Conservation (phyloP, 2,888 invertebrate species). For the Ganaspis brasiliensis region DNA sequence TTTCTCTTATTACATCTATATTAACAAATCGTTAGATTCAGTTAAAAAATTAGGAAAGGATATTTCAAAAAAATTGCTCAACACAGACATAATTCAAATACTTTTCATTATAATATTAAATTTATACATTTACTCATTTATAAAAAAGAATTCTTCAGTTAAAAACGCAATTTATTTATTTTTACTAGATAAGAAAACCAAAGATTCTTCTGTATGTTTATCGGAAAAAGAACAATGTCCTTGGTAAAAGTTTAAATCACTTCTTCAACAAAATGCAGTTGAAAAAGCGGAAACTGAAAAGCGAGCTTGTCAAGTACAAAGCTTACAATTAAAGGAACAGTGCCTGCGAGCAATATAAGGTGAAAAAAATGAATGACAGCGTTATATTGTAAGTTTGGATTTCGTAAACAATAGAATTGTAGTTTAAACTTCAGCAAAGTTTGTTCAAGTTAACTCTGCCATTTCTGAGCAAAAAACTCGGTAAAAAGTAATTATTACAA, state of each 20-base stretch:
- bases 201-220: not conserved
- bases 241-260: not conserved
- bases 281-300: conserved; percentile 19
- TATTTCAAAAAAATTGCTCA: too few species aligned
- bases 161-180: too few species aligned
- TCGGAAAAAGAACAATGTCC: not conserved
- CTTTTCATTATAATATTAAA: too few species aligned
- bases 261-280: conserved; percentile 1
- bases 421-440: not conserved
- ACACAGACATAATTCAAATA: too few species aligned
- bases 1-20: too few species aligned
- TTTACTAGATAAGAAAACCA: not conserved
- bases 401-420: not conserved
- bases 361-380: conserved; percentile 15
- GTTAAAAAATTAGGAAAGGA: too few species aligned
- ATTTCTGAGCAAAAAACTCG: too few species aligned
- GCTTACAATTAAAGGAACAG: conserved; percentile 35
- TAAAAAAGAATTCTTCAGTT: too few species aligned
- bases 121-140: too few species aligned
- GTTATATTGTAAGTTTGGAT: not conserved
- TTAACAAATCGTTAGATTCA: too few species aligned
- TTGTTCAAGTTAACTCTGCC: too few species aligned
- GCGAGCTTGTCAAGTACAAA: conserved; percentile 32
- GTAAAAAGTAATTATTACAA: too few species aligned
- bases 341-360: conserved; percentile 14